These are phyloP conservation scores for Coleophora flavipennella DNA, from an alignment of 2,888 invertebrate genomes.

Conservation along the genomic window DNA sequence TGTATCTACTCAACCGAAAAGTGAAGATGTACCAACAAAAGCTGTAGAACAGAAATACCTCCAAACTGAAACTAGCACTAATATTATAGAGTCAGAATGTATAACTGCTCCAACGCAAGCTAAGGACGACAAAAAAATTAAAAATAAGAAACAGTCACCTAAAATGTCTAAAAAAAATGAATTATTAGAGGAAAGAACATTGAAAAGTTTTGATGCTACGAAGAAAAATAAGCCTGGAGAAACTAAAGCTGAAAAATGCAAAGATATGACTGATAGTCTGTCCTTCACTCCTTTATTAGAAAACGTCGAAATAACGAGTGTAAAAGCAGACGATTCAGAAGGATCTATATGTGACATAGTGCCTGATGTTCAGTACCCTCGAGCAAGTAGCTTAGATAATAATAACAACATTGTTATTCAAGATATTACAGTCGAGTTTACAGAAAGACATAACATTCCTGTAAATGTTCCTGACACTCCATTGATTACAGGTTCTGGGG, in stretches of 20 bases:
- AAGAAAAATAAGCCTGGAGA: background rate
- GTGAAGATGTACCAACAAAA: background rate
- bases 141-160: constrained; percentile 19
- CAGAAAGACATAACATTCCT: constrained; percentile 24
- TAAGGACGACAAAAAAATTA: constrained; percentile 18
- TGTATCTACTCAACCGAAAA: constrained; percentile 1
- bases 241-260: constrained; percentile 7
- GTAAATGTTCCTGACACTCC: constrained; percentile 25
- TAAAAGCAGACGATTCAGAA: constrained; percentile 30
- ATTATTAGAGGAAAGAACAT: too few species aligned
- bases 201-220: too few species aligned
- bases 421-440: constrained; percentile 34
- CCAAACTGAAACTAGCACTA: background rate
- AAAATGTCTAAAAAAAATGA: too few species aligned
- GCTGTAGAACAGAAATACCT: background rate
- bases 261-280: background rate
- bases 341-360: constrained; percentile 28
- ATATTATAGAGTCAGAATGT: constrained; percentile 12
- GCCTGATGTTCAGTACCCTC: constrained; percentile 48
- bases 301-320: constrained; percentile 9
- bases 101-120: constrained; percentile 3
- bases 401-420: constrained; percentile 50
- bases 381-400: constrained; percentile 41
- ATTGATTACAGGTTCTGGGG: constrained; percentile 34
- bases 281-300: too few species aligned